Evolutionary conservation across 2,113 vertebrate genomes (phyloP).

Genomic region (Sapayoa aenigma): DNA sequence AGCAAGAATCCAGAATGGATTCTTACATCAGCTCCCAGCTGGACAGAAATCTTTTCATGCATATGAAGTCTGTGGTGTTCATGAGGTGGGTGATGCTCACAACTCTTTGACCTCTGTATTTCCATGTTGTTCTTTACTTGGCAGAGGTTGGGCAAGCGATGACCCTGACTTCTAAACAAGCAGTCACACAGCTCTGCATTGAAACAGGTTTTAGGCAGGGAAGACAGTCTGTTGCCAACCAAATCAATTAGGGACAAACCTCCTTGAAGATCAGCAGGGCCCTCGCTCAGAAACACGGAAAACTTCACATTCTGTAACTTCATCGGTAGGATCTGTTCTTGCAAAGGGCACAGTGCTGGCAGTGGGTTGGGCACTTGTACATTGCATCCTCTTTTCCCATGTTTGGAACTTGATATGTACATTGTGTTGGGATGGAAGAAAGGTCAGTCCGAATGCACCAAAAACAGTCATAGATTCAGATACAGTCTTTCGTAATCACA

Average conservation of each 20-base stretch:
- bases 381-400: background rate
- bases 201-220: background rate
- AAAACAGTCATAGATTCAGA: constrained; percentile 15
- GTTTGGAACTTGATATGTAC: background rate
- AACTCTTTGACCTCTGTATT: background rate
- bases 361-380: background rate
- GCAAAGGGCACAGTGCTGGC: background rate
- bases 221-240: accelerated
- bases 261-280: background rate
- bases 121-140: background rate
- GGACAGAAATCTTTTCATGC: background rate
- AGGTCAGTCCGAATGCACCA: background rate
- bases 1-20: accelerated
- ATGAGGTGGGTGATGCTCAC: background rate
- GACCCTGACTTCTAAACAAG: background rate
- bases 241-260: background rate
- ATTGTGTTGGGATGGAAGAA: background rate
- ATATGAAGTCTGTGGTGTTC: background rate
- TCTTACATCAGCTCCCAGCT: background rate
- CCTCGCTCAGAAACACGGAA: accelerated
- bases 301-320: background rate
- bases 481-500: background rate
- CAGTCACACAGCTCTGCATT: background rate
- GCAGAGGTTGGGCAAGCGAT: background rate
- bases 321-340: background rate